phyloP scores from a whole-genome alignment of 2,113 vertebrate species.

The Callorhinus ursinus region DNA sequence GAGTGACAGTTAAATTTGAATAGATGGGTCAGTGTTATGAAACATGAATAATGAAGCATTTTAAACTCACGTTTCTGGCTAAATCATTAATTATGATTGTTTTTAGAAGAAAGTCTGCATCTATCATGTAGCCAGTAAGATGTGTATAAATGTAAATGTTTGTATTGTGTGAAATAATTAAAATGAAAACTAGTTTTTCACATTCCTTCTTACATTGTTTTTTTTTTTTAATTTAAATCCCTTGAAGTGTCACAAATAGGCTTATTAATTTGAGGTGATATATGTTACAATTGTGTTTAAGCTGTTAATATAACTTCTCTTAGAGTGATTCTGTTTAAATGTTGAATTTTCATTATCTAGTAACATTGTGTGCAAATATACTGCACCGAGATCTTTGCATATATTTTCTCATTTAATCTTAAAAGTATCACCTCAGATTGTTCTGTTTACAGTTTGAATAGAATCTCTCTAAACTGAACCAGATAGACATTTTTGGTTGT shows the following conservation, averaged over 20 bases:
- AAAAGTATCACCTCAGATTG: neutral
- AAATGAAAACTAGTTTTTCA: slow-evolving; percentile 41
- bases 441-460: neutral
- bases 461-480: neutral
- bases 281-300: slow-evolving; percentile 8
- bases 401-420: neutral
- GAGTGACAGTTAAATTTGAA: slow-evolving; percentile 71
- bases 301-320: neutral
- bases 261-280: slow-evolving; percentile 37
- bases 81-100: slow-evolving; percentile 66
- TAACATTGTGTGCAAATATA: neutral
- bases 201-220: neutral
- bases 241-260: slow-evolving; percentile 14
- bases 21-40: slow-evolving; percentile 51
- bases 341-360: slow-evolving; percentile 8
- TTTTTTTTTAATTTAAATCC: neutral
- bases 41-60: slow-evolving; percentile 67
- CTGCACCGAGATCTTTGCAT: neutral
- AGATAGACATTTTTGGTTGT: neutral
- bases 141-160: slow-evolving; percentile 45
- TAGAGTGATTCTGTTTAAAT: slow-evolving; percentile 12
- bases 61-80: slow-evolving; percentile 37
- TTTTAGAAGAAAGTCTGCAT: slow-evolving; percentile 41
- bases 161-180: slow-evolving; percentile 52
- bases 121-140: slow-evolving; percentile 22